Conservation (phyloP, 2,888 invertebrate genomes). For the Lasioglossum calceatum region DNA sequence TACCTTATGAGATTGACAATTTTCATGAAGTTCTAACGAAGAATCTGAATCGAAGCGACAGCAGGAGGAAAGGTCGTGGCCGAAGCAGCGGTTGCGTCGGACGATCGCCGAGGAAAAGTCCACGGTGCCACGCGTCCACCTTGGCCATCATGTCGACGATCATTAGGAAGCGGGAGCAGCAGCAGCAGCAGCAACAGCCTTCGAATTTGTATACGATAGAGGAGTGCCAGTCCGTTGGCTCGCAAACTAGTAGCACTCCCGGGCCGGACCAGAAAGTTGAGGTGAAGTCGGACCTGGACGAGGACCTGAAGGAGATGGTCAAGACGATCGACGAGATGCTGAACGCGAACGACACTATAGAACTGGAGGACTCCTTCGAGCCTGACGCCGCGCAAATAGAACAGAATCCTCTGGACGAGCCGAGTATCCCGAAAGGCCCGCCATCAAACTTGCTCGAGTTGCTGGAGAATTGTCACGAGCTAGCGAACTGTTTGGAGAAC, state of each 20-base stretch:
- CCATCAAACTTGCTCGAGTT: conserved; percentile 80
- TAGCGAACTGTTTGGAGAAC: conserved; percentile 78
- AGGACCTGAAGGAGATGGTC: conserved; percentile 81
- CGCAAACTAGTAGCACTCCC: conserved; percentile 58
- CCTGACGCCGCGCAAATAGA: conserved; percentile 69
- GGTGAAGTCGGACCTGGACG: conserved; percentile 76
- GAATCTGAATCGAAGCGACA: conserved; percentile 66
- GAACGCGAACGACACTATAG: conserved; percentile 84
- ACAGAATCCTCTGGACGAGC: conserved; percentile 53
- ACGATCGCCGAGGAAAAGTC: conserved; percentile 91
- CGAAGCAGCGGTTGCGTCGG: conserved; percentile 56
- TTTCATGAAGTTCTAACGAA: conserved; percentile 79
- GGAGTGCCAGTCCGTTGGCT: conserved; percentile 56
- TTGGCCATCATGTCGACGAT: conserved; percentile 89
- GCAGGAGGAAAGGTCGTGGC: conserved; percentile 66
- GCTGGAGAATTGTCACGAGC: conserved; percentile 80
- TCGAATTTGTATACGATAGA: conserved; percentile 54
- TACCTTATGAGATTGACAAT: conserved; percentile 91
- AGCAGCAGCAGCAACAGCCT: background rate
- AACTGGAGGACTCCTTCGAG: conserved; percentile 85
- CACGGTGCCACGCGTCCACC: conserved; percentile 95
- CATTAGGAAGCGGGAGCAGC: conserved; percentile 80
- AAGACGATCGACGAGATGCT: conserved; percentile 85
- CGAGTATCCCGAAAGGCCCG: conserved; percentile 74
- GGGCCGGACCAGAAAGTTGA: conserved; percentile 65